Percentiles rank a stretch among this genome's conserved stretches.
phyloP scores from a whole-genome alignment of 2,888 invertebrate species.

The Polyploca ridens region DNA sequence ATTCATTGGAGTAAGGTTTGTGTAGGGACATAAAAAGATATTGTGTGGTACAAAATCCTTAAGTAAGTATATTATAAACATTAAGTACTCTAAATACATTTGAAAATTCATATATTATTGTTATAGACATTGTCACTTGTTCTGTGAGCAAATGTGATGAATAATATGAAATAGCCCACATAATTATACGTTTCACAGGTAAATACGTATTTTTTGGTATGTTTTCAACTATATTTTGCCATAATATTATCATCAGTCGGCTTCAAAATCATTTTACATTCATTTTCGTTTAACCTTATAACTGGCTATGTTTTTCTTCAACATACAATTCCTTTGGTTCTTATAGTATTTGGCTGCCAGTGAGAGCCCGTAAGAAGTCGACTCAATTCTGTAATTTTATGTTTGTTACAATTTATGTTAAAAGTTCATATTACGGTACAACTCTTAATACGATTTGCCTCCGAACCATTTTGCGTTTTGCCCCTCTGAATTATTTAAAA shows the following conservation, averaged over 20 bases:
- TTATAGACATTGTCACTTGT: too few relatives aligned
- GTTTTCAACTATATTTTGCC: too few relatives aligned
- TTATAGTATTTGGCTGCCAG: neutral
- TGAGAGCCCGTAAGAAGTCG: neutral
- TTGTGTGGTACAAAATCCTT: too few relatives aligned
- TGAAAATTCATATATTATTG: too few relatives aligned
- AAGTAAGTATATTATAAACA: neutral
- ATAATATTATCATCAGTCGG: too few relatives aligned
- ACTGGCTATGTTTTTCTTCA: too few relatives aligned
- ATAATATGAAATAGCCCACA: too few relatives aligned
- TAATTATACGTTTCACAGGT: too few relatives aligned
- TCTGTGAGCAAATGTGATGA: too few relatives aligned
- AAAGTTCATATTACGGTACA: conserved; percentile 20
- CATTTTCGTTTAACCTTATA: too few relatives aligned
- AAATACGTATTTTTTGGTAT: too few relatives aligned
- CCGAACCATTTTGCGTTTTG: conserved; percentile 27
- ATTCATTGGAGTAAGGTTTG: neutral
- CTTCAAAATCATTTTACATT: too few relatives aligned
- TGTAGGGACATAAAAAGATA: neutral
- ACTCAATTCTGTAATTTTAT: neutral
- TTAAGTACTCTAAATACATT: neutral
- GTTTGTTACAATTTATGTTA: conserved; percentile 1
- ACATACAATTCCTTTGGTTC: neutral
- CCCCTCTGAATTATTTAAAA: conserved; percentile 41
- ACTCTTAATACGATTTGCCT: conserved; percentile 24